Conservation (phyloP, 2,113 vertebrate genomes). For the Solenodon paradoxus region DNA sequence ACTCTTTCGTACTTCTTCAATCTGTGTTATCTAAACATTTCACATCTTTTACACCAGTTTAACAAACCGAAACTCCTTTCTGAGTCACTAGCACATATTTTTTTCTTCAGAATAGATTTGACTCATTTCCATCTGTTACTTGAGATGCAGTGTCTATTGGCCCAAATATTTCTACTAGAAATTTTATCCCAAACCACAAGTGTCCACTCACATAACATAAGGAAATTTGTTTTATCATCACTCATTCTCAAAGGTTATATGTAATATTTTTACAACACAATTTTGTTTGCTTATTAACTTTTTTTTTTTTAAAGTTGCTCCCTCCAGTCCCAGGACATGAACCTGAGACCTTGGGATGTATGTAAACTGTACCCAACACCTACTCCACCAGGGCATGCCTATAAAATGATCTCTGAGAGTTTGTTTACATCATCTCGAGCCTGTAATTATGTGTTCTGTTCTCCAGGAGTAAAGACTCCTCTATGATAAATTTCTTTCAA, state of each 20-base stretch:
- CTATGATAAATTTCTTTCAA: constrained; percentile 17
- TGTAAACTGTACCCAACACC: too few species aligned
- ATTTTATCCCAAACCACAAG: background rate
- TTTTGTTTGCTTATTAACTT: background rate
- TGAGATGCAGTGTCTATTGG: constrained; percentile 2
- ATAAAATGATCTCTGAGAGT: background rate
- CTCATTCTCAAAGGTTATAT: background rate
- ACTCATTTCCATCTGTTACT: constrained; percentile 48
- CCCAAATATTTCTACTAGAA: background rate
- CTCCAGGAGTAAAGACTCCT: background rate
- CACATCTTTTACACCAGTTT: background rate
- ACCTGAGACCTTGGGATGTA: too few species aligned
- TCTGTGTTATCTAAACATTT: background rate
- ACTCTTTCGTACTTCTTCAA: constrained; percentile 7
- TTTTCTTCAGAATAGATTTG: background rate
- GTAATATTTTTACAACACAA: background rate
- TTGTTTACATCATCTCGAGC: background rate
- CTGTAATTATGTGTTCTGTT: background rate
- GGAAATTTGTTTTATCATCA: background rate
- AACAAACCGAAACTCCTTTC: constrained; percentile 3
- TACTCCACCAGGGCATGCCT: too few species aligned
- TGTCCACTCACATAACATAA: background rate
- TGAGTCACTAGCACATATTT: background rate
- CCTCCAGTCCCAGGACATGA: too few species aligned
- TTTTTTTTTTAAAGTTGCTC: too few species aligned